Evolutionary conservation across 1,140 invertebrate genomes (phyloP).

Genomic region (Pararge aegeria): DNA sequence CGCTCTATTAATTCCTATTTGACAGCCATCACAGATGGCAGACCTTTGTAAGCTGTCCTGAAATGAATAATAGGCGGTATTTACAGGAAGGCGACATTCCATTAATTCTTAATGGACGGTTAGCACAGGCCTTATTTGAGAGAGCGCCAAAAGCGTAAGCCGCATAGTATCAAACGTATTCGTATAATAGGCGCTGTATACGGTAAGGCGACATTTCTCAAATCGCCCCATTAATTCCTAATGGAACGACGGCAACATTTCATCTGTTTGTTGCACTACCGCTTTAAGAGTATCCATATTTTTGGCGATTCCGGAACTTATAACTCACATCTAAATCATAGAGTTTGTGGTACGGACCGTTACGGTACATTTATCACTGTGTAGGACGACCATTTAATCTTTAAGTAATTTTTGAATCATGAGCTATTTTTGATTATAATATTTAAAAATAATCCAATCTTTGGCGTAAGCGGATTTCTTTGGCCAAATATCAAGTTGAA

Average conservation of each 20-base stretch:
- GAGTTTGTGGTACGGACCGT: constrained; percentile 7
- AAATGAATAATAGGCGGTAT: constrained; percentile 12
- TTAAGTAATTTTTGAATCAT: too few species aligned
- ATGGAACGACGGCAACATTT: constrained; percentile 49
- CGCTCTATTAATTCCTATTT: neutral
- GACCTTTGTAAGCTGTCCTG: neutral
- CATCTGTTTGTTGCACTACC: constrained; percentile 46
- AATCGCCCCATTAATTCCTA: constrained; percentile 73
- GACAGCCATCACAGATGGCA: neutral
- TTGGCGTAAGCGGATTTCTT: too few species aligned
- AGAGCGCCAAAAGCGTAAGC: constrained; percentile 23
- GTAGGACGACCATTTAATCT: too few species aligned
- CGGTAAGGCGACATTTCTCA: constrained; percentile 70
- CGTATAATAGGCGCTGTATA: constrained; percentile 54
- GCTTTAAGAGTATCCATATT: constrained; percentile 65
- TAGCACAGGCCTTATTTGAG: constrained; percentile 10
- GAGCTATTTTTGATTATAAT: too few species aligned
- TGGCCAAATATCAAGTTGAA: too few species aligned
- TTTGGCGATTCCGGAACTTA: constrained; percentile 63
- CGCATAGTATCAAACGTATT: constrained; percentile 52
- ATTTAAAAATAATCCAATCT: too few species aligned
- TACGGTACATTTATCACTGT: neutral
- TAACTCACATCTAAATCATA: constrained; percentile 67
- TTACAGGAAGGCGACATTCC: constrained; percentile 8
- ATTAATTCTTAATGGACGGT: constrained; percentile 12